Evolutionary conservation across 2,888 invertebrate genomes (phyloP), one percentile per base, ranked within the genome.

Genomic region (Zaprionus bogoriensis): DNA sequence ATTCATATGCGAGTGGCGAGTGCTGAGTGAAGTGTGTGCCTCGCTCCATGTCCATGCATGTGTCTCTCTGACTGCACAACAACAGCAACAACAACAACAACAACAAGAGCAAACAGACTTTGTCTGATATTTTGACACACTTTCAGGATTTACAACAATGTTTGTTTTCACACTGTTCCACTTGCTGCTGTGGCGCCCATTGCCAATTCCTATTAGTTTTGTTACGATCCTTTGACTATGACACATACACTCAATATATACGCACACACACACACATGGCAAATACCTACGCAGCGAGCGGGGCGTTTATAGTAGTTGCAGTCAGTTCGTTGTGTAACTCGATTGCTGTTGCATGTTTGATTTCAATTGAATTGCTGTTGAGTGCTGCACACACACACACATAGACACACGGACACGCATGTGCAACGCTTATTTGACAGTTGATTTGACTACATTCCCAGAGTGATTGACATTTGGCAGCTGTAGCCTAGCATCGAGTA

Each of bases 361-460:
- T 82, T 87, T 80, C 84, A 87, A 80, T 80, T 87, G 85, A 87
- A 87, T 80, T 86, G 87, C 74, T 68, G 87, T 84, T 87, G 80
- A 80, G 80, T 81, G 85, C 85, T 60, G 59, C 65, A 66, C 58
- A 72, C 50, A 76, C 39, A 60, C 63, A 54, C 58, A 30, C n/a
- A 51, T 48, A 38, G 17, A 39, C 20, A 39, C 55, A 57, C 42
- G 51, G 64, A 75, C 60, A 66, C 45, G 51, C 77, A 74, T 39
- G 9, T 84, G 68, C 85, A 87, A 77, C 74, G 87, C 87, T 82
- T 83, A 86, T 87, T 83, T 87, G 82, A 83, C 82, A 83, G 74
- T 86, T 83, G 86, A 83, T 83, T 85, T 87, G 86, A 83, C 87
- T 82, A 87, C 80, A 87, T 85, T 74, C 71, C 85, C 69, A 85